Evolutionary conservation across 2,888 invertebrate genomes (phyloP).

Genomic region (Andrena haemorrhoa): DNA sequence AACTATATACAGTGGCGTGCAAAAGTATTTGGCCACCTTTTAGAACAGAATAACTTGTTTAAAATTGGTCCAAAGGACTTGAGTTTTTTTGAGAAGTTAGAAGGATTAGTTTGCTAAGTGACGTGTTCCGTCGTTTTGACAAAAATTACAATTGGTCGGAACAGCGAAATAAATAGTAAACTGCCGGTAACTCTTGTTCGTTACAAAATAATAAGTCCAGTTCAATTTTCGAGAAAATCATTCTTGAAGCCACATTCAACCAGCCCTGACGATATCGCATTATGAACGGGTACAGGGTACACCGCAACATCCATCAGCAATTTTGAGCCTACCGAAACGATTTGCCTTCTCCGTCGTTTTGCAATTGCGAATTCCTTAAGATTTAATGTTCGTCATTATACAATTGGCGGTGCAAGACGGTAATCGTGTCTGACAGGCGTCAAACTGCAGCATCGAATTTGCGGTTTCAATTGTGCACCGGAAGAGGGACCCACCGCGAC

Average conservation of each 20-base stretch:
- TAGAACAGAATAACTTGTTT: no score
- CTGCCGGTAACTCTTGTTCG: not conserved
- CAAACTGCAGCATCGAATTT: conserved; percentile 18
- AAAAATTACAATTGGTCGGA: no score
- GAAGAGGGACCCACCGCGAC: conserved; percentile 17
- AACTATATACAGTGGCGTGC: no score
- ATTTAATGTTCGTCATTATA: conserved; percentile 16
- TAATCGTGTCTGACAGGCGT: conserved; percentile 24
- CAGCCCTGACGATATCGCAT: not conserved
- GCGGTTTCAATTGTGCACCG: conserved; percentile 29
- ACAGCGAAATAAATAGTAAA: no score
- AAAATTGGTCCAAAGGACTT: no score
- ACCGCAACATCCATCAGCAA: conserved; percentile 1
- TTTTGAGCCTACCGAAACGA: not conserved
- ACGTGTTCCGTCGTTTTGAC: no score
- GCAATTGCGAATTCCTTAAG: conserved; percentile 3
- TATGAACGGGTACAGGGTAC: not conserved
- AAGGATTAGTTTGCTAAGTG: no score
- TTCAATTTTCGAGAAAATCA: not conserved
- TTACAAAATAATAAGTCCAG: not conserved
- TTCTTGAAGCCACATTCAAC: not conserved
- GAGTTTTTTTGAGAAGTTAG: no score
- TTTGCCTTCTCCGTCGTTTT: conserved; percentile 3
- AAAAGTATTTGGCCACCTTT: no score
- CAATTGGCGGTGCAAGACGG: not conserved